Evolutionary conservation across 2,797 vertebrate genomes (phyloP).

Genomic region (Acanthornis magna): DNA sequence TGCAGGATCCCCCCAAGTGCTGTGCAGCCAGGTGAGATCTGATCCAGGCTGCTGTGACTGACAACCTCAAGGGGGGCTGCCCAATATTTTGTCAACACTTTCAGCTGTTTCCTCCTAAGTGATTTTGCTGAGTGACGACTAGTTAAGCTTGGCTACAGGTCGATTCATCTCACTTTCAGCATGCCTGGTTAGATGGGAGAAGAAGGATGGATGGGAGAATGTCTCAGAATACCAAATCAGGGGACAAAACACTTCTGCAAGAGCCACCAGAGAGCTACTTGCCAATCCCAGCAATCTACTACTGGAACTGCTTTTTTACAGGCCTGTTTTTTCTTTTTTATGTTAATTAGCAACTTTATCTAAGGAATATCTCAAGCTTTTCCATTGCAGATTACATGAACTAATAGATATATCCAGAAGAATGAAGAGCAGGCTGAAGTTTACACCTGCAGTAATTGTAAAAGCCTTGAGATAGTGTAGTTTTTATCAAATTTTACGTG

Average conservation of each 20-base stretch:
- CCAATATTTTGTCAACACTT: neutral
- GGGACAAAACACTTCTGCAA: neutral
- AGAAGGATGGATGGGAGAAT: neutral
- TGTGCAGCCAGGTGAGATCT: neutral
- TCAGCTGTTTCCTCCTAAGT: neutral
- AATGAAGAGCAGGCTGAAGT: neutral
- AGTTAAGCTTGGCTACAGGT: conserved; percentile 5
- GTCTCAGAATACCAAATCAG: neutral
- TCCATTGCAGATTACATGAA: neutral
- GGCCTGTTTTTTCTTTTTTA: neutral
- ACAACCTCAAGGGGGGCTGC: neutral
- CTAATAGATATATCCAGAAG: neutral
- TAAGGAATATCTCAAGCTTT: neutral
- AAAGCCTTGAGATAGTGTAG: neutral
- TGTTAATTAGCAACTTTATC: conserved; percentile 5
- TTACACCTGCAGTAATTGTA: conserved; percentile 4
- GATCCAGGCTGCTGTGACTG: neutral
- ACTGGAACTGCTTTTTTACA: neutral
- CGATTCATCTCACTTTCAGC: neutral
- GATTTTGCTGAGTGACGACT: neutral
- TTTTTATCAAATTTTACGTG: conserved; percentile 17
- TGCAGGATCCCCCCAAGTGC: fast-evolving
- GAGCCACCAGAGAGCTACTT: neutral
- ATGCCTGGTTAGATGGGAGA: neutral
- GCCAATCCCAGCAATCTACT: neutral